Conservation (phyloP, 2,888 invertebrate species). For the Melanargia galathea region DNA sequence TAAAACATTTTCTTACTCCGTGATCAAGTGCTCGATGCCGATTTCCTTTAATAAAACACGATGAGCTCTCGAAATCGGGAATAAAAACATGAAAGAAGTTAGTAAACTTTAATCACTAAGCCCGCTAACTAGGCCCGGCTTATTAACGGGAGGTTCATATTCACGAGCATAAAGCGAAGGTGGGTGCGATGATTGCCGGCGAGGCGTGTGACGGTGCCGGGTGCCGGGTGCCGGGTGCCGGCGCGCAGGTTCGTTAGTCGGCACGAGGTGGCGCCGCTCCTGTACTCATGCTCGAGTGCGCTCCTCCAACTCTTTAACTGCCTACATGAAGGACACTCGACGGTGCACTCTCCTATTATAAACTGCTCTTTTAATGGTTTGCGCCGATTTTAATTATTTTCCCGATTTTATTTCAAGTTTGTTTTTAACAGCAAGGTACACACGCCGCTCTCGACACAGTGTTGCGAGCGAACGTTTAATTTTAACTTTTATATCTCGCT, state of each 20-base stretch:
- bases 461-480: conserved; percentile 30
- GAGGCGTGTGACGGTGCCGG: conserved; percentile 47
- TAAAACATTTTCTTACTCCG: conserved; percentile 44
- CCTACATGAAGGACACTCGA: conserved; percentile 80
- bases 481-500: conserved; percentile 29
- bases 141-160: conserved; percentile 54
- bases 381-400: conserved; percentile 78
- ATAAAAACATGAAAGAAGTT: conserved; percentile 25
- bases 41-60: conserved; percentile 32
- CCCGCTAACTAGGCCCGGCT: conserved; percentile 41
- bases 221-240: conserved; percentile 50
- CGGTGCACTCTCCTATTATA: conserved; percentile 79
- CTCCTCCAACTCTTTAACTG: conserved; percentile 82
- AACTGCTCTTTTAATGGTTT: conserved; percentile 81
- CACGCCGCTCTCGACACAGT: conserved; percentile 31
- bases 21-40: conserved; percentile 35
- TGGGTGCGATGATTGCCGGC: conserved; percentile 47
- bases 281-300: conserved; percentile 75
- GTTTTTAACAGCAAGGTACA: conserved; percentile 42
- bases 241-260: conserved; percentile 75
- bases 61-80: conserved; percentile 23
- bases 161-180: conserved; percentile 52
- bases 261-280: conserved; percentile 74
- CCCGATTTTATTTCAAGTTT: conserved; percentile 61
- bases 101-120: conserved; percentile 41